phyloP scores from a whole-genome alignment of 2,888 invertebrate genomes.

The Monoplex corrugatus region DNA sequence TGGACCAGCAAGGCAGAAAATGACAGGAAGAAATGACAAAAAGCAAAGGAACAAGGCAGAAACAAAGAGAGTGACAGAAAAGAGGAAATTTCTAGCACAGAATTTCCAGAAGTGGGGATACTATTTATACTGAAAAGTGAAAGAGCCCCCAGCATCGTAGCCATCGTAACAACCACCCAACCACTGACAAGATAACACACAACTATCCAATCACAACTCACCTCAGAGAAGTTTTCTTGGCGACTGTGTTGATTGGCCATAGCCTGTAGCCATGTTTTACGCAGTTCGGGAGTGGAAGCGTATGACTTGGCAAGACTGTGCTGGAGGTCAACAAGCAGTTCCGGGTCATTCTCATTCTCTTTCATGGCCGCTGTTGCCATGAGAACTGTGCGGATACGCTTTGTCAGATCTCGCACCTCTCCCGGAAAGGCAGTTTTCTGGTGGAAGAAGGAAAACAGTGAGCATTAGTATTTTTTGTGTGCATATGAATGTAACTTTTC shows the following conservation, averaged over 20 bases:
- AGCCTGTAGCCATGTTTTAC: constrained; percentile 97
- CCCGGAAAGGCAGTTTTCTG: constrained; percentile 87
- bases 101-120: no score
- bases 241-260: constrained; percentile 92
- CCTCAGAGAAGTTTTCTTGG: constrained; percentile 93
- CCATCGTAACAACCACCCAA: not conserved
- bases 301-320: constrained; percentile 93
- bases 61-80: no score
- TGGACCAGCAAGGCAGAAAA: no score
- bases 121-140: no score
- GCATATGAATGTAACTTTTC: no score
- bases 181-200: not conserved
- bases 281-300: constrained; percentile 95
- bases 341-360: constrained; percentile 94
- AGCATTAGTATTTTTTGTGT: no score
- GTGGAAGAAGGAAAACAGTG: not conserved
- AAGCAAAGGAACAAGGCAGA: no score
- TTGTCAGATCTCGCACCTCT: constrained; percentile 96
- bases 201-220: constrained; percentile 76
- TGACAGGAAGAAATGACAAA: no score
- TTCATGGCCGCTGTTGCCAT: constrained; percentile 97
- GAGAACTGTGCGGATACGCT: constrained; percentile 95
- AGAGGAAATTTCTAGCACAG: no score
- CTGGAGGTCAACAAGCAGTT: constrained; percentile 94
- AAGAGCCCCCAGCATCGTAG: not conserved